These are phyloP conservation scores for Alouatta palliata DNA, from an alignment of 2,113 vertebrate species.

Conservation along the genomic window DNA sequence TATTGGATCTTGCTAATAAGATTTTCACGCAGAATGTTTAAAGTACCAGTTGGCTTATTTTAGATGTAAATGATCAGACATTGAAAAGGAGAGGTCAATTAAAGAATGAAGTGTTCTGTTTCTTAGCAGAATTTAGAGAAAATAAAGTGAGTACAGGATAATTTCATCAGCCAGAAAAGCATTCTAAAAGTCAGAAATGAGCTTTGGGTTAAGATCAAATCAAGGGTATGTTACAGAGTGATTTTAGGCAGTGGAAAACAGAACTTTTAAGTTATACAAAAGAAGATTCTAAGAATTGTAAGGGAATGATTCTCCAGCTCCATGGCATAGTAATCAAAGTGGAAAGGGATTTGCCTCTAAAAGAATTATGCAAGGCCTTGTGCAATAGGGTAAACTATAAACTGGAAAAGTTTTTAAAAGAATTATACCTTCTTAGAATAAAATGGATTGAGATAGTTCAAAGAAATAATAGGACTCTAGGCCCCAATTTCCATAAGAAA, in stretches of 20 bases:
- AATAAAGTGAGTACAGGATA: neutral
- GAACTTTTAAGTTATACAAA: neutral
- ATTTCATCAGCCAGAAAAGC: neutral
- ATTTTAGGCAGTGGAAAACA: neutral
- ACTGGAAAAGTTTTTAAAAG: neutral
- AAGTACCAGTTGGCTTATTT: neutral
- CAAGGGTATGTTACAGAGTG: neutral
- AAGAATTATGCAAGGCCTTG: neutral
- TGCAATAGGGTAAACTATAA: neutral
- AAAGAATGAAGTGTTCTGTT: neutral
- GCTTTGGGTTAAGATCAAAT: neutral
- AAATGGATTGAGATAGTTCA: neutral
- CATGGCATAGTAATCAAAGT: neutral
- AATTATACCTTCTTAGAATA: neutral
- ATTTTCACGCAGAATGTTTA: neutral
- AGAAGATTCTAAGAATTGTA: neutral
- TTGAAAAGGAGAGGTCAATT: neutral
- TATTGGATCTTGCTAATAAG: neutral
- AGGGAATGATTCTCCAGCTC: neutral
- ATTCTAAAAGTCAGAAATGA: neutral
- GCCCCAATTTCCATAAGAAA: neutral
- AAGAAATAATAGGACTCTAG: neutral
- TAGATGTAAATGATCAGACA: neutral
- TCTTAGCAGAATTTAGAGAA: neutral
- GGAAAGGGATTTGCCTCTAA: neutral